Base-by-base conservation (phyloP, 2,888 invertebrate species). In the Epiblema foenella region DNA sequence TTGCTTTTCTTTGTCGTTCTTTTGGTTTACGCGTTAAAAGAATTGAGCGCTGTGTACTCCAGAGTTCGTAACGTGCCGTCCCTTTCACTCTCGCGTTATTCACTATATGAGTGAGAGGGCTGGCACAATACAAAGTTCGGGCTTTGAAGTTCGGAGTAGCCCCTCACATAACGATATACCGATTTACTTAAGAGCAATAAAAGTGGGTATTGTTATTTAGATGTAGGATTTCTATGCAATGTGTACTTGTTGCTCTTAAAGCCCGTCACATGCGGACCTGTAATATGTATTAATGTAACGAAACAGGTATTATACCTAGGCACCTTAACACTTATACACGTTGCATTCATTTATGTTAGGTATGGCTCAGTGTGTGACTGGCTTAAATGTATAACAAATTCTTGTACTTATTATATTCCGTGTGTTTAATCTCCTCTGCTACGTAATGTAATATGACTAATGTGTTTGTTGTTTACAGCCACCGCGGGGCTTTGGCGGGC, bases 401-500 rank as follows among this genome's bases (percentile, higher is more conserved):
- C 46, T 10, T 52, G 17, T 52, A 18, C 8, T 24, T 56, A n/a
- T 39, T 33, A 20, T 18, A 12, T 18, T 12, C 39, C 20, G 12
- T 20, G 51, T 18, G 8, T 18, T 52, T 24, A 52, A 39, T 63
- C 4, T 58, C 2, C 12, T 17, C n/a, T 33, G 7, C 7, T 33
- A 33, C 0, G 9, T 33, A 33, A 33, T 33, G 17, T 56, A 24
- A 64, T 69, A 17, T 52, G 33, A 33, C 33, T 33, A 42, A 39
- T 37, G 52, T 64, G 37, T 57, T 39, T 69, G 72, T 80, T 80
- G 72, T 84, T 85, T 33, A 18, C 33, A 93, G 93, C 91, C 93
- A 74, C 91, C 92, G 75, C 89, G 92, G 78, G 89, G 89, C 67
- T 93, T 92, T 78, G 89, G 88, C 71, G 95, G 94, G 52, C 94